Evolutionary conservation across 2,797 vertebrate genomes (phyloP).

Genomic region (Perdix hodgsoniae): DNA sequence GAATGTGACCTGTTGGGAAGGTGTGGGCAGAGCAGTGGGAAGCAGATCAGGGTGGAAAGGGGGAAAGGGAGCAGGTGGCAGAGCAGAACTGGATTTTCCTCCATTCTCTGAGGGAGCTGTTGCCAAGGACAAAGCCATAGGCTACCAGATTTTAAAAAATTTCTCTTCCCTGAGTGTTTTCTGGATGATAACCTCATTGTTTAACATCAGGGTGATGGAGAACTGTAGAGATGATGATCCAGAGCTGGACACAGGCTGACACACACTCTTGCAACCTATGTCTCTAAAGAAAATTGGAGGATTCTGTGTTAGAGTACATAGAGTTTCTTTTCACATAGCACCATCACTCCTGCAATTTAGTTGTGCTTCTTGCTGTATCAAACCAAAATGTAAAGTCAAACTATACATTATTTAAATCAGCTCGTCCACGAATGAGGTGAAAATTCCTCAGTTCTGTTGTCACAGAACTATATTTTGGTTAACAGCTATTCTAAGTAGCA

Average conservation of each 20-base stretch:
- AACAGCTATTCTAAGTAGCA: neutral
- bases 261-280: neutral
- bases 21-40: accelerated
- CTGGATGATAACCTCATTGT: neutral
- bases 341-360: neutral
- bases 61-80: neutral
- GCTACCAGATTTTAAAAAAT: neutral
- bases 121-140: neutral
- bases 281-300: neutral
- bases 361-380: neutral
- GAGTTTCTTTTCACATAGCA: neutral
- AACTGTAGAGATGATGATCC: neutral
- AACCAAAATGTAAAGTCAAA: neutral
- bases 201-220: neutral
- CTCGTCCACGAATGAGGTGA: neutral
- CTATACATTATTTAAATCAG: neutral
- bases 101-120: neutral
- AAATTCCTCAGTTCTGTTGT: neutral
- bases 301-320: accelerated
- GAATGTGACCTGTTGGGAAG: neutral
- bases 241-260: neutral
- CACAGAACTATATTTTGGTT: neutral
- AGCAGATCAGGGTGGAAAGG: accelerated
- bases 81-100: neutral
- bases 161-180: neutral